Conservation (phyloP, 2,888 invertebrate species). For the Neoitamus cyanurus region DNA sequence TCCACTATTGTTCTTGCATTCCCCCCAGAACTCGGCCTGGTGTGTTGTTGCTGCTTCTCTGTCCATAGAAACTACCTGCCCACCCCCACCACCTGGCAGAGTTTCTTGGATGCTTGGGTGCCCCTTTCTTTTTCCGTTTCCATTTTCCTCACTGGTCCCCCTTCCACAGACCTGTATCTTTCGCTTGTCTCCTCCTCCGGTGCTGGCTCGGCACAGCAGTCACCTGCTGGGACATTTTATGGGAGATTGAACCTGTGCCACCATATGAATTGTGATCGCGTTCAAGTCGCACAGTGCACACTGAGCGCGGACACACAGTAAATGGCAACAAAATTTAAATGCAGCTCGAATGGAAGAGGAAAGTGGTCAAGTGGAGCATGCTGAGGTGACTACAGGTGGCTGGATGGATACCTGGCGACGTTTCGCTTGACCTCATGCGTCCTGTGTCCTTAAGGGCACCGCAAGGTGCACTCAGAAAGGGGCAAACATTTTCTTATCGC, state of each 20-base stretch:
- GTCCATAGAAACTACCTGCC: neutral
- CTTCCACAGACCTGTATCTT: neutral
- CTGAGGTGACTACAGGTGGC: neutral
- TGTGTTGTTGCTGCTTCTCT: neutral
- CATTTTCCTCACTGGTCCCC: neutral
- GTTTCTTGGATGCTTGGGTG: neutral
- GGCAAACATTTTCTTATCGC: neutral
- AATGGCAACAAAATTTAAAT: neutral
- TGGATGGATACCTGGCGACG: neutral
- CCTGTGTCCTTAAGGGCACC: neutral
- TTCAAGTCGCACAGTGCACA: neutral
- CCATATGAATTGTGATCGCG: neutral
- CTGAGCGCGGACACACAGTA: neutral
- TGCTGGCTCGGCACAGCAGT: constrained; percentile 49
- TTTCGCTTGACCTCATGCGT: neutral
- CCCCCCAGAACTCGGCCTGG: neutral
- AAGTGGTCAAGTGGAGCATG: constrained; percentile 15
- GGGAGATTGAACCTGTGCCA: constrained; percentile 64
- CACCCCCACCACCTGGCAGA: neutral
- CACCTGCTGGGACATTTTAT: constrained; percentile 63
- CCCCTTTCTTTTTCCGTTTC: neutral
- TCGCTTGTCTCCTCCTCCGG: constrained; percentile 23
- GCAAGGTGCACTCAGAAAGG: neutral
- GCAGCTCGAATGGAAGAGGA: neutral
- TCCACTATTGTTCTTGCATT: neutral